Evolutionary conservation across 2,113 vertebrate genomes (phyloP), one percentile per base, ranked within the genome.

Genomic region (Hyaena hyaena): DNA sequence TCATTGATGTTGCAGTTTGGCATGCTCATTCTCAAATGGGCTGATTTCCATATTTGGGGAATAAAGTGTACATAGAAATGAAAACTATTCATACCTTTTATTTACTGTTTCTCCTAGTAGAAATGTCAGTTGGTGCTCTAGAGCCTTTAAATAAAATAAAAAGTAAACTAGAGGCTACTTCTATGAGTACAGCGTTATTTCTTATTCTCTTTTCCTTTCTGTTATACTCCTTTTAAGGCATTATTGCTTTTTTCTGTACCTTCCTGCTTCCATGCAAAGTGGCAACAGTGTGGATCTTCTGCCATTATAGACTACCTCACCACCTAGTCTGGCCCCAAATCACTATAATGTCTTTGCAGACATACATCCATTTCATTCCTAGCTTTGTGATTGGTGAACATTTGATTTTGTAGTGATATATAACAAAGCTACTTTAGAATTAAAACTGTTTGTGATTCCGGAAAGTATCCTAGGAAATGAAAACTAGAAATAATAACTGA

Each of bases 291-390:
- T 55, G 21, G 28, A 23, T 88, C 28, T 73, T 93, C 87, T 91
- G 48, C 45, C 74, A 93, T 86, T 81, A 74, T 68, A 39, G 15
- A 81, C 55, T 95, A 74, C 17, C 58, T 88, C 58, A 94, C 68
- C 58, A 94, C n/a, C 68, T 97, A 76, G n/a, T 79, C 39, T 77
- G 53, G 68, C n/a, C 53, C n/a, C 61, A 97, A 55, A 91, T 96
- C 87, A 94, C n/a, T 88, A n/a, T 88, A 76, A 93, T 91, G 76
- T 53, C n/a, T 94, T 88, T 31, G 53, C 11, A 83, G 53, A 68
- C 2, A 50, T 39, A 35, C 17, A 94, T 11, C 4, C 11, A n/a
- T 83, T 68, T 85, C 39, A 58, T 66, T 91, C 50, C 68, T 76
- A 69, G 45, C 14, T 89, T 96, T 86, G 28, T 65, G 39, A 87